A percentile compares a stretch with the other conserved stretches of the same genome.
These are phyloP conservation scores for Cyclopterus lumpus DNA, from an alignment of 2,797 vertebrate species.

Conservation along the genomic window DNA sequence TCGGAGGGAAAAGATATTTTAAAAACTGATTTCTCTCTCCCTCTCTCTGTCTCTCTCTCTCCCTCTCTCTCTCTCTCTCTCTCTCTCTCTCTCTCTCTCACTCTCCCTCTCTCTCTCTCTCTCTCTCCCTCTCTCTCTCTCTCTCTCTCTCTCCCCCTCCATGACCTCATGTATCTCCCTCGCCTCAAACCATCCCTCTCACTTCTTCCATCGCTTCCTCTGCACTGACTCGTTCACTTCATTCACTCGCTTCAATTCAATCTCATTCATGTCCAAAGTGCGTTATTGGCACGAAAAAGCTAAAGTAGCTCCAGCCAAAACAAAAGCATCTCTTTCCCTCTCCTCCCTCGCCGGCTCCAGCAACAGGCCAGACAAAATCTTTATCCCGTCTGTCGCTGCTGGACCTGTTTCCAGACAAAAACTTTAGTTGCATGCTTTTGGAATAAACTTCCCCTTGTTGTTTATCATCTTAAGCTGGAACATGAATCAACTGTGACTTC, in stretches of 20 bases:
- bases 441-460: constrained; percentile 4
- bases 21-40: not conserved
- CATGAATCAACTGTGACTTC: constrained; percentile 20
- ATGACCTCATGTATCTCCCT: constrained; percentile 23
- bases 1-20: not conserved
- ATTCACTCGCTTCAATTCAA: constrained; percentile 20
- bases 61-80: not conserved
- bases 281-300: constrained; percentile 19
- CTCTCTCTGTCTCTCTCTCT: constrained; percentile 5
- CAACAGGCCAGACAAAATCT: constrained; percentile 12
- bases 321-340: constrained; percentile 12
- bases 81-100: constrained; percentile 6
- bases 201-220: constrained; percentile 7
- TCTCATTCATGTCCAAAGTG: constrained; percentile 35
- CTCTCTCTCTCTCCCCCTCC: too few species aligned
- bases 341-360: not conserved
- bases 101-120: not conserved
- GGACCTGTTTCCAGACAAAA: constrained; percentile 4
- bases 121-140: not conserved
- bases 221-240: not conserved
- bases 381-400: constrained; percentile 2
- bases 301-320: not conserved
- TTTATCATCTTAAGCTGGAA: constrained; percentile 30
- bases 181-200: constrained; percentile 22
- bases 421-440: not conserved